These are phyloP conservation scores for Myoxocephalus aenaeus DNA, from an alignment of 2,797 vertebrate genomes.

Conservation along the genomic window DNA sequence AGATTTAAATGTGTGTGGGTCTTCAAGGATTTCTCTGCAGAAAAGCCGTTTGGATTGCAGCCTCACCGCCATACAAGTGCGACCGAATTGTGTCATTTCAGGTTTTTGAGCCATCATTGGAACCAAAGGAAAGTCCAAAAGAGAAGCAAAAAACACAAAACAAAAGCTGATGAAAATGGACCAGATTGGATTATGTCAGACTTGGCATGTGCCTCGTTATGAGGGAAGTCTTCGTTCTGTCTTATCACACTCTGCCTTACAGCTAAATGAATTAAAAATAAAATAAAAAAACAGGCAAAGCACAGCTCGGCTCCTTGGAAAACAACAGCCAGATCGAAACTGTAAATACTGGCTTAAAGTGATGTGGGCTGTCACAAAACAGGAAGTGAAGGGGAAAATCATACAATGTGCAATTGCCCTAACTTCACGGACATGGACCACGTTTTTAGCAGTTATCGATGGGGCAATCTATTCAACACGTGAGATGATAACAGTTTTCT, in stretches of 20 bases:
- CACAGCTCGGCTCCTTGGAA: slow-evolving; percentile 76
- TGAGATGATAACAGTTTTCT: neutral
- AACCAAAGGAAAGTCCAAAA: slow-evolving; percentile 89
- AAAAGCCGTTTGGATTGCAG: slow-evolving; percentile 88
- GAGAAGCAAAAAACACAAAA: slow-evolving; percentile 86
- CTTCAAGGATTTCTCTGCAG: slow-evolving; percentile 87
- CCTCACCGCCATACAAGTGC: slow-evolving; percentile 85
- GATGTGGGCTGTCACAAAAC: slow-evolving; percentile 73
- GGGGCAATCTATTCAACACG: slow-evolving; percentile 27
- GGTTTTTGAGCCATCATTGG: slow-evolving; percentile 85
- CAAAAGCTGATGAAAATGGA: slow-evolving; percentile 88
- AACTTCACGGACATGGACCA: slow-evolving; percentile 42
- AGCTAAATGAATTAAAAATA: slow-evolving; percentile 81
- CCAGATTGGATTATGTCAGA: slow-evolving; percentile 90
- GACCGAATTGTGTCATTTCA: slow-evolving; percentile 90
- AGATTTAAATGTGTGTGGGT: slow-evolving; percentile 91
- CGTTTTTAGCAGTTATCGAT: slow-evolving; percentile 31
- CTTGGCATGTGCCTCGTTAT: slow-evolving; percentile 84
- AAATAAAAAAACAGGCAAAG: slow-evolving; percentile 60
- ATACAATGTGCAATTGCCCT: slow-evolving; percentile 22
- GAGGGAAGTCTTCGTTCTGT: slow-evolving; percentile 85
- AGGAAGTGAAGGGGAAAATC: slow-evolving; percentile 66
- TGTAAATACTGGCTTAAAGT: slow-evolving; percentile 81
- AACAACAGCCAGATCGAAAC: slow-evolving; percentile 81
- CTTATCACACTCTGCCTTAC: slow-evolving; percentile 87